A percentile compares a stretch with the other conserved stretches of the same genome.
Conservation (phyloP, 2,113 vertebrate species). For the Parus major region DNA sequence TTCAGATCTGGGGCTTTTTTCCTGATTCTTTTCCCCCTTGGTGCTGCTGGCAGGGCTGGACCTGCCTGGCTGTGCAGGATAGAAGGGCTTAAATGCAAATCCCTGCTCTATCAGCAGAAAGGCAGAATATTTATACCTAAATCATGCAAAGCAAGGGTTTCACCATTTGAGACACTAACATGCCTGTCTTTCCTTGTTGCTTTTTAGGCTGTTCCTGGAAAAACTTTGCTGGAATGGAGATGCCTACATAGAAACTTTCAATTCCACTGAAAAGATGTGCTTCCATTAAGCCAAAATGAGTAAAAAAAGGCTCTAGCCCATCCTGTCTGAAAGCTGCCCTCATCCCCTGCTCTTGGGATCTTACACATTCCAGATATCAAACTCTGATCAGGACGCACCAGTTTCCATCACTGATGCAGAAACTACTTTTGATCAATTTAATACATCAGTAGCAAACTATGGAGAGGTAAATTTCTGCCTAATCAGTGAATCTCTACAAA, state of each 20-base stretch:
- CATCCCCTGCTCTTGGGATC: neutral
- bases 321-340: neutral
- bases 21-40: fast-evolving
- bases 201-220: neutral
- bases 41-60: neutral
- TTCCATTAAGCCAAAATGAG: neutral
- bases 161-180: neutral
- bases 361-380: neutral
- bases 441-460: neutral
- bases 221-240: neutral
- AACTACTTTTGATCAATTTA: neutral
- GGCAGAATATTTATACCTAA: neutral
- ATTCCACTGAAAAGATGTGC: neutral
- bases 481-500: neutral
- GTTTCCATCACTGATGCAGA: neutral
- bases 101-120: neutral
- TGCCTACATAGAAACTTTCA: neutral
- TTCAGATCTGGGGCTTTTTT: neutral
- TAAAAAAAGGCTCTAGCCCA: fast-evolving
- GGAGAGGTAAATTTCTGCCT: neutral
- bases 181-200: neutral
- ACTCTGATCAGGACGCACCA: neutral
- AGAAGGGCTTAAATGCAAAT: neutral
- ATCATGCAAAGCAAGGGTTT: neutral
- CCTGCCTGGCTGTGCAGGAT: neutral